A percentile compares a stretch with the other conserved stretches of the same genome.
Evolutionary conservation across 2,888 invertebrate genomes (phyloP).

Genomic region (Phasia obesa): DNA sequence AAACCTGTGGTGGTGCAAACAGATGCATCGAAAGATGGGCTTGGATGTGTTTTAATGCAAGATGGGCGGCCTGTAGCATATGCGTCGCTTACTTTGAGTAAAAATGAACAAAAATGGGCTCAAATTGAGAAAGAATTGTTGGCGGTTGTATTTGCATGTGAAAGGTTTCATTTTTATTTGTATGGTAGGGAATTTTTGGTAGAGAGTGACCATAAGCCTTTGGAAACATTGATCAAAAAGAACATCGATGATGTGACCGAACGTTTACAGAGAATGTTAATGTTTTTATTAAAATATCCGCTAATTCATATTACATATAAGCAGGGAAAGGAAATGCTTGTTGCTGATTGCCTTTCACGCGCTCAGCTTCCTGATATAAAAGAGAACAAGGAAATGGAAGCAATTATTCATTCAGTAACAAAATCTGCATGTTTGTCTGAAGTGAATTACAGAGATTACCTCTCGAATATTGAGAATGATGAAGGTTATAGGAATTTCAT

Average conservation of each 20-base stretch:
- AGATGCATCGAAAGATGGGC: conserved; percentile 72
- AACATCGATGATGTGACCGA: conserved; percentile 72
- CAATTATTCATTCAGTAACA: neutral
- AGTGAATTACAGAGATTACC: neutral
- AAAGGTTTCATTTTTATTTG: conserved; percentile 60
- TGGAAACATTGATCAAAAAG: conserved; percentile 74
- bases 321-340: conserved; percentile 41
- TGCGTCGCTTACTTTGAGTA: conserved; percentile 74
- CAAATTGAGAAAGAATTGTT: conserved; percentile 73
- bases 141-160: conserved; percentile 7
- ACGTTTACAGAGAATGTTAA: neutral
- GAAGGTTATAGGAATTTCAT: neutral
- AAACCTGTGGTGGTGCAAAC: conserved; percentile 58
- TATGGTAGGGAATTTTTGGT: conserved; percentile 59
- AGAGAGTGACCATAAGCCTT: conserved; percentile 76
- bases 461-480: neutral
- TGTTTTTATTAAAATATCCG: conserved; percentile 1
- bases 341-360: neutral
- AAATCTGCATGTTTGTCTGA: neutral
- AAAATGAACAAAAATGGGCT: conserved; percentile 72
- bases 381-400: neutral
- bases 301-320: conserved; percentile 13
- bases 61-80: conserved; percentile 71
- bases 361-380: neutral
- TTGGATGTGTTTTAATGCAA: conserved; percentile 76